Evolutionary conservation across 2,113 vertebrate species (phyloP), one percentile per base, ranked within the genome.

Genomic region (Ceyx melanurus): DNA sequence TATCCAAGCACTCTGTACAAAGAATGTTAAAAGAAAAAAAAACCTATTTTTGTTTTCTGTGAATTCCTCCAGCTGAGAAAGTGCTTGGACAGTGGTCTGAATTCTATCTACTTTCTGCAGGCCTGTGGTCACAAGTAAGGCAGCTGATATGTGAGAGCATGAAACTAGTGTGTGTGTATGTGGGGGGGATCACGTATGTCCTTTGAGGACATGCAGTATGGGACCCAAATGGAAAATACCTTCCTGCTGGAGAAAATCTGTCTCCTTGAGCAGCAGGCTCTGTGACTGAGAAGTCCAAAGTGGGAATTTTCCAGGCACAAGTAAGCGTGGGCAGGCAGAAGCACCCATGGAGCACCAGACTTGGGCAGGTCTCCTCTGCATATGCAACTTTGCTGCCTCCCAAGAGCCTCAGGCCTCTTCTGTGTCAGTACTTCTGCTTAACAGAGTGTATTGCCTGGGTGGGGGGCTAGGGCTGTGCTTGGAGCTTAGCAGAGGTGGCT

Each of bases 1-100:
- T 95, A 80, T 93, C 84, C 90, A 94, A 94, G 94, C 13, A 0
- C 92, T 88, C 33, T 31, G 48, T 81, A 90, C 73, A 83, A 92
- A 95, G 76, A 94, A 86, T 61, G 76, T 86, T 95, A 78, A 80
- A 95, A 95, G 66, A 71, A 79, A 91, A 79, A 45, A 37, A 37
- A 37, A 37, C 10, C 77, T 93, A 67, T 86, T 96, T 88, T 91
- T 93, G 84, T 77, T 91, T 87, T 88, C 57, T 70, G 86, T 50
- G 75, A 90, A 70, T 73, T 95, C 90, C 93, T 89, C 89, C 29
- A 54, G 40, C 88, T n/a, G n/a, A n/a, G n/a, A n/a, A n/a, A n/a
- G n/a, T n/a, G n/a, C n/a, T n/a, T n/a, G n/a, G n/a, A n/a, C n/a
- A n/a, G n/a, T n/a, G n/a, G n/a, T n/a, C n/a, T n/a, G n/a, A n/a